Evolutionary conservation across 2,888 invertebrate species (phyloP), one percentile per base, ranked within the genome.

Genomic region (Mimas tiliae): DNA sequence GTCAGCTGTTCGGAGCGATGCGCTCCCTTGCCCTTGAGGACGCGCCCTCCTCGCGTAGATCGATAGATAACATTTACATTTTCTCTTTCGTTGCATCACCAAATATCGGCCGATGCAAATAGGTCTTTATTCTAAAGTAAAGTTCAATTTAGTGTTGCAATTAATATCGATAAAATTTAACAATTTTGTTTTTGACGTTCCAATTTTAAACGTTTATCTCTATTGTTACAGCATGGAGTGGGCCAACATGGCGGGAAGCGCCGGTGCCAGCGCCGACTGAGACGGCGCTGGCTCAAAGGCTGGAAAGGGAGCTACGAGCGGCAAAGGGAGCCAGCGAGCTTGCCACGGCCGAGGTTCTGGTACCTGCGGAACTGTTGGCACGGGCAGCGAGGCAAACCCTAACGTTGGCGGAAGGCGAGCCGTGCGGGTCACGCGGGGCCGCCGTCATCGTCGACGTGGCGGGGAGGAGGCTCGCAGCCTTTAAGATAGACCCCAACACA

Each of bases 351-450:
- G 97, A 98, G 91, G 97, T 98, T 67, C 94, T 98, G 73, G 94
- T 98, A 75, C 98, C 98, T 48, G 96, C 96, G 65, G 97, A 97
- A 86, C 95, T 98, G 72, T 95, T 97, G 67, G 95, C 96, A 73
- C 94, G 96, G 73, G 96, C 98, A 70, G 96, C 98, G 62, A 94
- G 96, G 72, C 96, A 97, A 85, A 96, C 98, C 69, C 94, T 98
- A 65, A 95, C 95, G 66, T 96, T 97, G 94, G 97, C 98, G 0
- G 97, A 98, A 85, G 96, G 96, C 64, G 98, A 98, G 89, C 98
- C 98, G 19, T 98, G 97, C 90, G 98, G 98, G 64, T 95, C 98
- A 63, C 94, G 97, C 74, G 98, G 98, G 50, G 97, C 98, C 82
- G 96, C 96, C n/a, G 94, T 98, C 72, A 97, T 96, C 87, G 95